Evolutionary conservation across 2,888 invertebrate species (phyloP).

Genomic region (Stramonita haemastoma): DNA sequence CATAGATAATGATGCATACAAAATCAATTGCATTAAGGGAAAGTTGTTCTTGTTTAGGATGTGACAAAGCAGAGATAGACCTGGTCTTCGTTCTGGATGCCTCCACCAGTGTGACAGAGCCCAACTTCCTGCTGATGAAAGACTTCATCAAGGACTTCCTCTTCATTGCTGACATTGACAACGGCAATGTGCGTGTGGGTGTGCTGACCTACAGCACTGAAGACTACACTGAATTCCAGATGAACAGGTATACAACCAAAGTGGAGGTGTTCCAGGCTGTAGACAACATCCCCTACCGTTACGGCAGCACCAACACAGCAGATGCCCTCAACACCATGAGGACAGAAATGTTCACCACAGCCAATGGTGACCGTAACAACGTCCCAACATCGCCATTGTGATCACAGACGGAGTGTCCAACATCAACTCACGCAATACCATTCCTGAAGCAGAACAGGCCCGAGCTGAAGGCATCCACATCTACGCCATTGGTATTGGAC

Average conservation of each 20-base stretch:
- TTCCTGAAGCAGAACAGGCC: slow-evolving; percentile 64
- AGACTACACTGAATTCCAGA: slow-evolving; percentile 60
- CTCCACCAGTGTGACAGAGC: slow-evolving; percentile 65
- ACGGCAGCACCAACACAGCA: slow-evolving; percentile 63
- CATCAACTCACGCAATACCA: slow-evolving; percentile 65
- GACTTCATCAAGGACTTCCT: slow-evolving; percentile 62
- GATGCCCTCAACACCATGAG: slow-evolving; percentile 58
- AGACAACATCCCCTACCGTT: slow-evolving; percentile 55
- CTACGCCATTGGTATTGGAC: slow-evolving; percentile 60
- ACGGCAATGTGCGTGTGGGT: slow-evolving; percentile 53
- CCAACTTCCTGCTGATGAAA: slow-evolving; percentile 63
- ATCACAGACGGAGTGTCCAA: slow-evolving; percentile 73
- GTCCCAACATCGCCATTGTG: slow-evolving; percentile 65
- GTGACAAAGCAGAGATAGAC: slow-evolving; percentile 54
- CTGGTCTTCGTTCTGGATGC: slow-evolving; percentile 66
- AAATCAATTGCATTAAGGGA: no score
- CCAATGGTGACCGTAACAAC: slow-evolving; percentile 59
- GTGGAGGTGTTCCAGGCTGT: slow-evolving; percentile 56
- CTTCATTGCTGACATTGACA: slow-evolving; percentile 53
- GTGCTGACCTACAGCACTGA: slow-evolving; percentile 58
- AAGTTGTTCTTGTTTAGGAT: slow-evolving; percentile 40
- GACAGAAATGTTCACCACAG: slow-evolving; percentile 56
- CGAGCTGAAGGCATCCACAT: slow-evolving; percentile 56
- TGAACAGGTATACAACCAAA: slow-evolving; percentile 58
- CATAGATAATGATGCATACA: no score